Evolutionary conservation across 2,113 vertebrate genomes (phyloP).

Genomic region (Tapirus terrestris): DNA sequence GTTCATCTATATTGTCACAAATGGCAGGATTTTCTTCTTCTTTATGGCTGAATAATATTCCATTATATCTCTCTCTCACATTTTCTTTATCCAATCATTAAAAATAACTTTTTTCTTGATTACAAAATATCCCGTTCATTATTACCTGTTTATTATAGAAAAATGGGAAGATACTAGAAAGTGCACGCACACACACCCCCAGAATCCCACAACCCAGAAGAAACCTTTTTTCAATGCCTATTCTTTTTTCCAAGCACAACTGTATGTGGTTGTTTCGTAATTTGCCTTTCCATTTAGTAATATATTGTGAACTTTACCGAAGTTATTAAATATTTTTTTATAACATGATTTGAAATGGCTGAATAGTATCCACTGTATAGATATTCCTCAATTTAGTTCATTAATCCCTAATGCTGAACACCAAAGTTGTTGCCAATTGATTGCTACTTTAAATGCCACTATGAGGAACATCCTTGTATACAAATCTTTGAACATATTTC

Average conservation of each 20-base stretch:
- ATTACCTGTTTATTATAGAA: not conserved
- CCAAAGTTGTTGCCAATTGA: not conserved
- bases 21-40: not conserved
- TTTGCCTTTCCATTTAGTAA: slow-evolving; percentile 16
- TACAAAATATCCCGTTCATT: not conserved
- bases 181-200: not conserved
- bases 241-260: not conserved
- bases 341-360: slow-evolving; percentile 12
- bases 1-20: not conserved
- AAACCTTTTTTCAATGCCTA: not conserved
- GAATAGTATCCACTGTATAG: not conserved
- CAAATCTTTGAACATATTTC: not conserved
- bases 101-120: slow-evolving; percentile 2
- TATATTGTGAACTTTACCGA: not conserved
- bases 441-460: not conserved
- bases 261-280: not conserved
- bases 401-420: not conserved
- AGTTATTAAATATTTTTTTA: not conserved
- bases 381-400: not conserved
- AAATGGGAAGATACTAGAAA: not conserved
- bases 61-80: not conserved
- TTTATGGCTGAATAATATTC: not conserved
- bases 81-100: not conserved
- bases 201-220: not conserved
- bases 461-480: not conserved